Percentiles rank a stretch among this genome's conserved stretches.
Conservation (phyloP, 2,797 vertebrate species). For the Carapus acus region DNA sequence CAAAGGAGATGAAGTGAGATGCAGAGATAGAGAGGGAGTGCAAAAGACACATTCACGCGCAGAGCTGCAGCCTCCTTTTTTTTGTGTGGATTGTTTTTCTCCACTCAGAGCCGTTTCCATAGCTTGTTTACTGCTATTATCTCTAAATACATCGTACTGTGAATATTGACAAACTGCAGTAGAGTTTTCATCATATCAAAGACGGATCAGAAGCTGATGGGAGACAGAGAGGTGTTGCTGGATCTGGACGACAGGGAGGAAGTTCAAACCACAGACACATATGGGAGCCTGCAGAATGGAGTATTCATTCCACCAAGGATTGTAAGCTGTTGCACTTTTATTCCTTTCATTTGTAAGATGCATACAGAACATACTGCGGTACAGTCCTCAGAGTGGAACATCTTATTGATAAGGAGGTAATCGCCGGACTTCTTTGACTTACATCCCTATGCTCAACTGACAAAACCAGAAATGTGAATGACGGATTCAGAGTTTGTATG, state of each 20-base stretch:
- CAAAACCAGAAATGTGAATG: constrained; percentile 15
- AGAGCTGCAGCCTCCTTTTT: constrained; percentile 17
- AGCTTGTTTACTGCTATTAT: not conserved
- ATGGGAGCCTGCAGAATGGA: constrained; percentile 71
- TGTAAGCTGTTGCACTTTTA: constrained; percentile 52
- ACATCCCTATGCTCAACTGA: constrained; percentile 28
- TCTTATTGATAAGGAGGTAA: not conserved
- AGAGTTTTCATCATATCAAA: constrained; percentile 49
- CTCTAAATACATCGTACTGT: not conserved
- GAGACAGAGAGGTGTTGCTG: constrained; percentile 72
- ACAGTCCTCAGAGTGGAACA: constrained; percentile 1
- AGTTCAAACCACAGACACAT: constrained; percentile 59
- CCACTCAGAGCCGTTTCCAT: constrained; percentile 7
- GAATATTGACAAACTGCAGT: constrained; percentile 12
- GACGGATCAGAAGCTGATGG: constrained; percentile 60
- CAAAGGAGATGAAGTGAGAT: constrained; percentile 51
- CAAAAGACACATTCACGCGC: no score
- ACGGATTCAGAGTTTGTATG: constrained; percentile 6
- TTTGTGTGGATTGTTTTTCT: constrained; percentile 7
- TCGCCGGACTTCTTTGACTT: constrained; percentile 6
- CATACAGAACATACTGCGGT: constrained; percentile 5
- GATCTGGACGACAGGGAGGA: constrained; percentile 60
- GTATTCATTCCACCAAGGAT: constrained; percentile 65
- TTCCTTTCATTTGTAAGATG: not conserved
- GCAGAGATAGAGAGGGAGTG: constrained; percentile 54